Base-by-base conservation (phyloP, 2,113 vertebrate species). In the Craseonycteris thonglongyai region DNA sequence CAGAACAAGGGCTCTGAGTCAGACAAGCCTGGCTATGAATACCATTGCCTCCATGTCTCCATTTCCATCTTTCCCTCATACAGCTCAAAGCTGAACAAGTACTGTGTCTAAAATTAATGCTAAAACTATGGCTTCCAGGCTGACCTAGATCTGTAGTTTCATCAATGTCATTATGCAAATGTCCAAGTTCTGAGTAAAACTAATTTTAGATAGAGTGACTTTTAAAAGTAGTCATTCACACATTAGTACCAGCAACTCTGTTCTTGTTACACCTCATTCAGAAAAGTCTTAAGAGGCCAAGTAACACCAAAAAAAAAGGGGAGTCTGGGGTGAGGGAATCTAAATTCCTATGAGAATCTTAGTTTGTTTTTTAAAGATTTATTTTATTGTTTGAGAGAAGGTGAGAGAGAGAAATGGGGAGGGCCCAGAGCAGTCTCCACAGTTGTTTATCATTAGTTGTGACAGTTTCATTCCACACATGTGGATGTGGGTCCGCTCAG, bases 141-240 rank as follows among this genome's bases (percentile, higher is more conserved):
- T 79, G 42, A 92, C 63, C 19, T 68, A 72, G 9, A 79, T 49
- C 35, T 69, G 24, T 24, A 61, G 35, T 82, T 78, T 90, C 56
- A 40, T 65, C 47, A 68, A 68, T 45, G 18, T 45, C 30, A 68
- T 59, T 58, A 65, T 59, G 83, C 78, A 81, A 81, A 80, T 80
- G 6, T 78, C 82, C 56, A 68, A 38, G 38, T 88, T 91, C 65
- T 83, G n/a, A 78, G 61, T 91, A 94, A 95, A 95, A 35, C 7
- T 40, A n/a, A 84, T 58, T 88, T 89, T 92, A 85, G 22, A 51
- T 24, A 86, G 30, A 69, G 30, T 76, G 56, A 92, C 71, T 66
- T 94, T 59, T 84, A 66, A 51, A 1, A 89, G 72, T 59, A 81
- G 33, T 69, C 38, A 91, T 74, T 89, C n/a, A 80, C 72, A 75